Evolutionary conservation across 2,113 vertebrate species (phyloP).

Genomic region (Bothrops jararaca): DNA sequence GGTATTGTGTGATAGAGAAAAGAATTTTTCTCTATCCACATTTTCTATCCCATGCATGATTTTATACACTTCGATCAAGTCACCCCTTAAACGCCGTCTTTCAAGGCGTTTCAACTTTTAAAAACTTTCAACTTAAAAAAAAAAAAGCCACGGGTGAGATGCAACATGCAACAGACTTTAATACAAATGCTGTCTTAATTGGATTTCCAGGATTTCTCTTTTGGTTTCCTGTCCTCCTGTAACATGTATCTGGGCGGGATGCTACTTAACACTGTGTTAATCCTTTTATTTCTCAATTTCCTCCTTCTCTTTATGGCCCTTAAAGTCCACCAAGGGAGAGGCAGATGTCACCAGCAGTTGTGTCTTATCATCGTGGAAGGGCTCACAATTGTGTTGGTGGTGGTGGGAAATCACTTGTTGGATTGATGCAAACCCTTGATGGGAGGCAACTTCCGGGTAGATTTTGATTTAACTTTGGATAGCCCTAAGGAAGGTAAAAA

Average conservation of each 20-base stretch:
- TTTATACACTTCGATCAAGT: too few relatives aligned
- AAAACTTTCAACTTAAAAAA: background rate
- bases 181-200: background rate
- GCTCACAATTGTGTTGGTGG: background rate
- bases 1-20: too few relatives aligned
- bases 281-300: background rate
- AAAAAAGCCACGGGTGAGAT: background rate
- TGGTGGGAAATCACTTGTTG: background rate
- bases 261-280: background rate
- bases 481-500: background rate
- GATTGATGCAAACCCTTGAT: background rate
- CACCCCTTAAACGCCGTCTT: too few relatives aligned
- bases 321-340: background rate
- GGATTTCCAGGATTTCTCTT: background rate
- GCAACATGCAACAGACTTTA: background rate
- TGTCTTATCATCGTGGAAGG: too few relatives aligned
- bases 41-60: too few relatives aligned
- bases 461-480: background rate
- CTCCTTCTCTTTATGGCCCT: background rate
- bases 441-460: background rate
- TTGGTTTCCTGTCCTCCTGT: background rate
- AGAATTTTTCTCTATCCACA: too few relatives aligned
- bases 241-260: fast-evolving
- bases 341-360: background rate
- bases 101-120: too few relatives aligned